A percentile compares a stretch with the other conserved stretches of the same genome.
Conservation (phyloP, 1,140 invertebrate species). For the Odontomachus brunneus region DNA sequence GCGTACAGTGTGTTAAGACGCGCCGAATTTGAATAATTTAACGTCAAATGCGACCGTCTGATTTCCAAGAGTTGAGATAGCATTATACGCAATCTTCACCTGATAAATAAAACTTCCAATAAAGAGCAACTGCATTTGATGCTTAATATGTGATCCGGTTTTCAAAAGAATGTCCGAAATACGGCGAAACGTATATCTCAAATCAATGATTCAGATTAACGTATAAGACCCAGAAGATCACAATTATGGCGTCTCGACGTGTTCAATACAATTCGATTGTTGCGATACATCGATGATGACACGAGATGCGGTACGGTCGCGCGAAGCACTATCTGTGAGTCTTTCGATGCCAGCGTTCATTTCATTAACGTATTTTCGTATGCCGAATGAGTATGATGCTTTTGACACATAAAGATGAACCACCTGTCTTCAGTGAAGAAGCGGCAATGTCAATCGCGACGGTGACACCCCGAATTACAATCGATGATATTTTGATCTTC, state of each 20-base stretch:
- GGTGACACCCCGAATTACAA: not conserved
- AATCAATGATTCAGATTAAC: not conserved
- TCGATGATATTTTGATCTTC: not conserved
- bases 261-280: not conserved
- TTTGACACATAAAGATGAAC: not conserved
- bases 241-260: not conserved
- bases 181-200: not conserved
- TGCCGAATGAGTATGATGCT: not conserved
- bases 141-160: no score
- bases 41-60: no score
- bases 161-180: no score
- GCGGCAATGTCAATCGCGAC: not conserved
- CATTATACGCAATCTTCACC: no score
- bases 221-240: not conserved
- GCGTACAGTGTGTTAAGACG: no score
- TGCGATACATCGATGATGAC: conserved; percentile 69
- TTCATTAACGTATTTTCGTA: conserved; percentile 29
- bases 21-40: no score
- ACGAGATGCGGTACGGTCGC: conserved; percentile 72
- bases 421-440: not conserved
- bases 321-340: conserved; percentile 65
- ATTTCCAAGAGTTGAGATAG: no score
- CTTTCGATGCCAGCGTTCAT: conserved; percentile 22
- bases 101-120: no score
- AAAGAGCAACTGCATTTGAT: no score